Evolutionary conservation across 2,113 vertebrate genomes (phyloP).

Genomic region (Stomatorhinus ivindoensis): DNA sequence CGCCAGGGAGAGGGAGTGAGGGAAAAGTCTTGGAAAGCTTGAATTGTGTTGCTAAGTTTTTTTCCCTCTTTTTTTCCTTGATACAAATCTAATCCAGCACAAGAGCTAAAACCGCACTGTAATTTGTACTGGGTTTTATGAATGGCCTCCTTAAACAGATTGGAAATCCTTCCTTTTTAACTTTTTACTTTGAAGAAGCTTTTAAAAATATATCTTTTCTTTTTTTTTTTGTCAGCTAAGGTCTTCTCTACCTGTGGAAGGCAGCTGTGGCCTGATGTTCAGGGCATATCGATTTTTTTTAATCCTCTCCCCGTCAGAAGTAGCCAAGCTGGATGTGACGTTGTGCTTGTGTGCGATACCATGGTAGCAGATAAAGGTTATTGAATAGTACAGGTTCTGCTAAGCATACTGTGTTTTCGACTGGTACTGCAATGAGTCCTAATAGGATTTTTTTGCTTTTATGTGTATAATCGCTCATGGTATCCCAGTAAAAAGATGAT

Average conservation of each 20-base stretch:
- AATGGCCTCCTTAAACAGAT: conserved; percentile 51
- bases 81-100: conserved; percentile 54
- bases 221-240: not conserved
- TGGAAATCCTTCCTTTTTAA: conserved; percentile 33
- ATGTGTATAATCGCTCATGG: not conserved
- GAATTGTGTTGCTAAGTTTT: conserved; percentile 43
- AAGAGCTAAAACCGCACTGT: conserved; percentile 21
- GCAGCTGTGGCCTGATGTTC: not conserved
- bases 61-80: conserved; percentile 27
- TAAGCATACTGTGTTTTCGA: not conserved
- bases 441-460: not conserved
- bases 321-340: not conserved
- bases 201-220: conserved; percentile 20
- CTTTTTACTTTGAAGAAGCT: conserved; percentile 20
- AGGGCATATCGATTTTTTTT: not conserved
- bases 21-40: conserved; percentile 39
- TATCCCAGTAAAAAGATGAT: not conserved
- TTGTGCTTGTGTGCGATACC: not conserved
- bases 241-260: not conserved
- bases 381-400: not conserved
- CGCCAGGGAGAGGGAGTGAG: conserved; percentile 19
- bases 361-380: not conserved
- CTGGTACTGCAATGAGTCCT: not conserved
- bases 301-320: not conserved
- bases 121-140: conserved; percentile 49